Base-by-base conservation (phyloP, 1,140 invertebrate species). In the Tetramorium alpestre region DNA sequence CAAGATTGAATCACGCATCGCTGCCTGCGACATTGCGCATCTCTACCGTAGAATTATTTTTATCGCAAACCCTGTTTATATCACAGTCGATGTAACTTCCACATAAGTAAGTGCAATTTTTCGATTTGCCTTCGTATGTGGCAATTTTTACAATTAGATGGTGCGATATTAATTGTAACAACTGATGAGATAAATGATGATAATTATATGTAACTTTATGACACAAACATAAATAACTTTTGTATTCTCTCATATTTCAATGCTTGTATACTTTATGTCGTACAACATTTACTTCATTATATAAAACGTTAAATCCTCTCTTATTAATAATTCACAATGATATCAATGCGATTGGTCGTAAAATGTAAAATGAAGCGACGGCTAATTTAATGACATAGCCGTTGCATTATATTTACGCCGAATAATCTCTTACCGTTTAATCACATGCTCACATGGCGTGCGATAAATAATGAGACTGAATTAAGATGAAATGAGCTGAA, bases 1-100 rank as follows among this genome's bases (percentile, higher is more conserved):
- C 67, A 25, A 73, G 54, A 84, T 75, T 75, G 80, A 84, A 75
- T 62, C 69, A 62, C 69, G 54, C 69, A 84, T 73, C 80, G 54
- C 54, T 73, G 13, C 54, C 54, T 47, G 38, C 41, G 41, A 70
- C 22, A 62, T 47, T 33, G 51, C 67, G 67, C 41, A 13, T 28
- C n/a, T 49, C 69, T 47, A 73, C 22, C 28, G 41, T 60, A 2
- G 25, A 84, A 84, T 84, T 49, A 84, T 84, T 84, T 72, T 41
- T 60, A 47, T 60, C 38, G 10, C 3, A 28, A 54, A 56, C 54
- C 56, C 25, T 13, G 33, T 58, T 72, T 56, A 33, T 69, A 7
- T 13, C 22, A 28, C 13, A 4, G 11, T 64, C 41, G 28, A 51
- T 11, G n/a, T 81, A 81, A 70, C 33, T n/a, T 10, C n/a, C 22